Evolutionary conservation across 2,797 vertebrate genomes (phyloP), one percentile per base, ranked within the genome.

Genomic region (Botia kubotai): DNA sequence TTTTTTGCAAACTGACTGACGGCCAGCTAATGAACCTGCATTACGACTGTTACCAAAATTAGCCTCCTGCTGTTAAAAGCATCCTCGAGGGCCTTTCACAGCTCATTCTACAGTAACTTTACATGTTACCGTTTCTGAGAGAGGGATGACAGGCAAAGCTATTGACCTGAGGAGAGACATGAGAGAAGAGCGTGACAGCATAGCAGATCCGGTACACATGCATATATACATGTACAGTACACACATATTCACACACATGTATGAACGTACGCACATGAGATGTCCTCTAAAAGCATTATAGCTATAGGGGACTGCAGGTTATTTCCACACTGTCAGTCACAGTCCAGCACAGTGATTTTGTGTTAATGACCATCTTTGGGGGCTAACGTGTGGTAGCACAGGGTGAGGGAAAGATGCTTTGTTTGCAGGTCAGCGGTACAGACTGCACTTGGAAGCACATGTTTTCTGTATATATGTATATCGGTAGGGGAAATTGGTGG

Each of bases 321-420:
- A 82, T 79, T 81, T 83, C 53, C 74, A 66, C 71, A 77, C 76
- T 82, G 82, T 84, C 85, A 80, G 70, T 82, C 80, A 14, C 4
- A 75, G 70, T 69, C n/a, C 6, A 75, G 43, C 29, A 82, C 62
- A 71, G 67, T 80, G 57, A 72, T 75, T 86, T 43, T 80, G 58
- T 68, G 69, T 72, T 82, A 74, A 81, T 82, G 80, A 83, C 80
- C 78, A 66, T 68, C 66, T 72, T 65, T 26, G 10, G 50, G 77
- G 29, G 63, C 77, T 75, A 82, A 71, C 63, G 71, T 36, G 79
- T 77, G 29, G 58, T 50, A 57, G 75, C 73, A 72, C 75, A 82
- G 82, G 74, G 58, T 82, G 77, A 82, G 58, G 36, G 75, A 74
- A 79, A 78, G 62, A 63, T 33, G 55, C 55, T 63, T 67, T 81